These are phyloP conservation scores for Nasonia longicornis DNA, from an alignment of 1,140 invertebrate species.

Conservation along the genomic window DNA sequence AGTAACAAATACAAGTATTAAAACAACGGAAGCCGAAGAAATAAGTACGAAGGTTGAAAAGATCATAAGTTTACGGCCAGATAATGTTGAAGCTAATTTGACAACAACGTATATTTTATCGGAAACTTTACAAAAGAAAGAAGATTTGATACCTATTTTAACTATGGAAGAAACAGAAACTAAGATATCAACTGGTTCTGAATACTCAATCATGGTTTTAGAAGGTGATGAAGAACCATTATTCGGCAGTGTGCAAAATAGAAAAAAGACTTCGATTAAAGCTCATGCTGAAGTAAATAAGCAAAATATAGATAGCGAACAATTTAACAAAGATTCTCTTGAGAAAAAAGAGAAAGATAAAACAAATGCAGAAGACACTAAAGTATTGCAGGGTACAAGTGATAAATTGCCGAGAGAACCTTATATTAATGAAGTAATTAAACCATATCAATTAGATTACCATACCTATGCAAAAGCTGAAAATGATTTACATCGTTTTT, in stretches of 20 bases:
- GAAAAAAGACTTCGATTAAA: constrained; percentile 51
- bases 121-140: neutral
- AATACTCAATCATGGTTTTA: constrained; percentile 11
- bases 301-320: neutral
- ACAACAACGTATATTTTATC: constrained; percentile 50
- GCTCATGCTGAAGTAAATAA: neutral
- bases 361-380: constrained; percentile 20
- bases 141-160: neutral
- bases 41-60: constrained; percentile 52
- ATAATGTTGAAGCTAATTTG: constrained; percentile 61
- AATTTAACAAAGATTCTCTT: neutral
- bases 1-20: neutral
- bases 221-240: constrained; percentile 54
- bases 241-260: constrained; percentile 64
- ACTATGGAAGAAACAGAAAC: neutral
- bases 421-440: constrained; percentile 54
- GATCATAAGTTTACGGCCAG: constrained; percentile 60
- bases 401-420: constrained; percentile 11
- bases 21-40: neutral
- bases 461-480: constrained; percentile 59
- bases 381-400: neutral
- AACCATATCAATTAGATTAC: constrained; percentile 61
- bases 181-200: neutral
- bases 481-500: constrained; percentile 56
- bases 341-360: neutral